phyloP scores from a whole-genome alignment of 2,888 invertebrate genomes.

The Sarcophaga rosellei region DNA sequence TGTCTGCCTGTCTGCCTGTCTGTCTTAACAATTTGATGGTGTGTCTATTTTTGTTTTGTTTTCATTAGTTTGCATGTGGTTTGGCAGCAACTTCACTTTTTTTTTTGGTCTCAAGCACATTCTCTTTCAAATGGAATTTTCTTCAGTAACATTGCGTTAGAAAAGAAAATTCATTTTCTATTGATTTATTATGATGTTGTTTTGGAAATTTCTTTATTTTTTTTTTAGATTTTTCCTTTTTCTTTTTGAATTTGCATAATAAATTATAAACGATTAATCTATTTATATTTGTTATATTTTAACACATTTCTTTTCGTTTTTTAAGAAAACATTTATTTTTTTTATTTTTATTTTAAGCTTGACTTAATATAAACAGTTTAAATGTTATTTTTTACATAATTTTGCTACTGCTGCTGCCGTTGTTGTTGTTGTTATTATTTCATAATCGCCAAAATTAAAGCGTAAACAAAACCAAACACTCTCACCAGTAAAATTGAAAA shows the following conservation, averaged over 20 bases:
- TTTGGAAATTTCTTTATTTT: not conserved
- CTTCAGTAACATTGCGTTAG: slow-evolving; percentile 15
- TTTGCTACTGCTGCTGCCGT: not conserved
- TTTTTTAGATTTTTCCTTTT: not conserved
- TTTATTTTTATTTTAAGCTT: not conserved
- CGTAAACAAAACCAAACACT: slow-evolving; percentile 16
- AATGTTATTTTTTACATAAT: slow-evolving; percentile 37
- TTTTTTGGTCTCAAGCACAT: slow-evolving; percentile 34
- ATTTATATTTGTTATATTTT: not conserved
- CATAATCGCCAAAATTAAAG: slow-evolving; percentile 46
- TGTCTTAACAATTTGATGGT: slow-evolving; percentile 38
- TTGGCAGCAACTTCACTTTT: slow-evolving; percentile 45
- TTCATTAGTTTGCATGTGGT: slow-evolving; percentile 42
- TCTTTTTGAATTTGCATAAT: not conserved
- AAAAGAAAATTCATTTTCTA: slow-evolving; percentile 54
- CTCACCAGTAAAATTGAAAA: slow-evolving; percentile 31
- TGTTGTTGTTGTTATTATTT: slow-evolving; percentile 38
- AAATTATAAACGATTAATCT: slow-evolving; percentile 1
- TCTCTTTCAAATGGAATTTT: slow-evolving; percentile 39
- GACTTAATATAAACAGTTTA: not conserved
- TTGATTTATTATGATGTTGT: slow-evolving; percentile 23
- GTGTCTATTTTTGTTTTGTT: slow-evolving; percentile 46
- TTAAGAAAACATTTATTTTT: not conserved
- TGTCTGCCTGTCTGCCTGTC: slow-evolving; percentile 29
- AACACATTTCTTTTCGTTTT: not conserved